phyloP scores from a whole-genome alignment of 1,140 invertebrate species.

The Drosophila ohnishii region DNA sequence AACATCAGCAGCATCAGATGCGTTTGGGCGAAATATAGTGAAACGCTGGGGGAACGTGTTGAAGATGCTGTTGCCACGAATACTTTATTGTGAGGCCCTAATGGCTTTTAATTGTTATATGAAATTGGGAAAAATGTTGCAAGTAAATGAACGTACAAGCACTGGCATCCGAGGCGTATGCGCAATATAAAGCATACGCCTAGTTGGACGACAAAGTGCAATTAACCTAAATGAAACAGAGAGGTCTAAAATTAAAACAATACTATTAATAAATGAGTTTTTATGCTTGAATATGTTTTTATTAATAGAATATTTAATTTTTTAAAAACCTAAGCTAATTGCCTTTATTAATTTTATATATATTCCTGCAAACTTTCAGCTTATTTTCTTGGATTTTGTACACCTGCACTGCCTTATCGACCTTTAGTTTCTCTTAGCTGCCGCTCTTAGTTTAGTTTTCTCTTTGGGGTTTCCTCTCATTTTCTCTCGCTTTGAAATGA shows the following conservation, averaged over 20 bases:
- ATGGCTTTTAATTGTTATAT: slow-evolving; percentile 78
- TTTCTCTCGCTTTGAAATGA: slow-evolving; percentile 18
- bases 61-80: slow-evolving; percentile 49
- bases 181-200: slow-evolving; percentile 10
- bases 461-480: slow-evolving; percentile 2
- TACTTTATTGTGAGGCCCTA: slow-evolving; percentile 67
- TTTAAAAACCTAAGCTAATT: background rate
- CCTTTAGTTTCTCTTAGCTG: slow-evolving; percentile 33
- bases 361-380: background rate
- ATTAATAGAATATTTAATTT: background rate
- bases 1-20: slow-evolving; percentile 22
- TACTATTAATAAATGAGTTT: background rate
- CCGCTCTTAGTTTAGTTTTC: slow-evolving; percentile 23
- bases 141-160: slow-evolving; percentile 13
- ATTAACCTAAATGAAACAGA: slow-evolving; percentile 31
- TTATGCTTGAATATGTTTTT: too few species aligned
- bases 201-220: slow-evolving; percentile 36
- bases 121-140: slow-evolving; percentile 66
- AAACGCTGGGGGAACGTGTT: background rate
- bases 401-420: slow-evolving; percentile 61
- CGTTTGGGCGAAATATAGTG: slow-evolving; percentile 15
- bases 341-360: background rate
- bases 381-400: background rate
- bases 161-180: slow-evolving; percentile 8
- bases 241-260: slow-evolving; percentile 11